Evolutionary conservation across 2,797 vertebrate genomes (phyloP).

Genomic region (Sebastiscus albofasciatus): DNA sequence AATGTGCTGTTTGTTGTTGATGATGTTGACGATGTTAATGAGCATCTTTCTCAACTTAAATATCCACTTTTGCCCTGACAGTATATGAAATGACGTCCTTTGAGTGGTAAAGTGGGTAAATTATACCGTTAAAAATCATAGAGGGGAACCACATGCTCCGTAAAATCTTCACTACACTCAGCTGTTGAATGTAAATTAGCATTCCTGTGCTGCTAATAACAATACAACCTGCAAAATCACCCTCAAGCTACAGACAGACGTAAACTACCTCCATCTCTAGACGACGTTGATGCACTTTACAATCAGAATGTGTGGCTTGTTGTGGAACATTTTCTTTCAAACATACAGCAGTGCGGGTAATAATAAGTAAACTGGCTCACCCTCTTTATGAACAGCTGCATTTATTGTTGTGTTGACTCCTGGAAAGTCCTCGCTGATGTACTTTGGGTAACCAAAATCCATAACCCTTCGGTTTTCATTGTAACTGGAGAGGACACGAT

Average conservation of each 20-base stretch:
- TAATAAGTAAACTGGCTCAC: slow-evolving; percentile 51
- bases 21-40: slow-evolving; percentile 20
- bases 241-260: slow-evolving; percentile 24
- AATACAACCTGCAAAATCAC: slow-evolving; percentile 4
- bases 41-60: slow-evolving; percentile 33
- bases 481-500: slow-evolving; percentile 68
- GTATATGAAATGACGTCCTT: slow-evolving; percentile 1
- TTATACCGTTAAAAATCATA: slow-evolving; percentile 44
- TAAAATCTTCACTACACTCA: slow-evolving; percentile 12
- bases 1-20: background rate
- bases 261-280: background rate
- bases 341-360: background rate
- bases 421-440: slow-evolving; percentile 80
- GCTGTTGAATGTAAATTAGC: slow-evolving; percentile 16
- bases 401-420: slow-evolving; percentile 77
- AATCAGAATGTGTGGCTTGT: background rate
- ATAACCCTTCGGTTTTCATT: slow-evolving; percentile 80
- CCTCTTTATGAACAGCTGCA: slow-evolving; percentile 78
- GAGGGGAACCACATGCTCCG: slow-evolving; percentile 12
- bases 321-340: background rate
- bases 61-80: slow-evolving; percentile 3
- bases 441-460: slow-evolving; percentile 79
- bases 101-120: slow-evolving; percentile 26
- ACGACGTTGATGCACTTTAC: background rate
- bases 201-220: slow-evolving; percentile 39